phyloP scores from a whole-genome alignment of 1,140 invertebrate genomes.

The Stegodyphus dumicola region DNA sequence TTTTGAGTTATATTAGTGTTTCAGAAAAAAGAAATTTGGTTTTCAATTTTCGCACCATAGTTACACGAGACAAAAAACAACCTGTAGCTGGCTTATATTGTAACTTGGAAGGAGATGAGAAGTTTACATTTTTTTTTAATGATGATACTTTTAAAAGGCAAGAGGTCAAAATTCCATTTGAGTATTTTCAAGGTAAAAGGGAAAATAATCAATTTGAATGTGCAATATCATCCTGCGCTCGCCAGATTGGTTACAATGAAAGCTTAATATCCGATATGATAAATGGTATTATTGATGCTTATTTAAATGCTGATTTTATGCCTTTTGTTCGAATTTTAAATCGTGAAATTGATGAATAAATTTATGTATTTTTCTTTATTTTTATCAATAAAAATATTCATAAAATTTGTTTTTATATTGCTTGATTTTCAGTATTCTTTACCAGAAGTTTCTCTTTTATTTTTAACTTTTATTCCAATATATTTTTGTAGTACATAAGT shows the following conservation, averaged over 20 bases:
- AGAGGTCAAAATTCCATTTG: conserved; percentile 61
- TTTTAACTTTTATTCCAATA: too few relatives aligned
- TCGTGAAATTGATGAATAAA: conserved; percentile 74
- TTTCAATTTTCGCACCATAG: conserved; percentile 85
- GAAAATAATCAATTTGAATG: conserved; percentile 50
- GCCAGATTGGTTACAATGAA: conserved; percentile 39
- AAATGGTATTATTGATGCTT: conserved; percentile 75
- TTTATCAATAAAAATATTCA: too few relatives aligned
- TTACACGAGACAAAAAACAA: conserved; percentile 83
- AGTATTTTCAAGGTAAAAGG: conserved; percentile 43
- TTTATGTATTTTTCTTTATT: too few relatives aligned
- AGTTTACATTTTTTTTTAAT: conserved; percentile 83
- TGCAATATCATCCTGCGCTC: conserved; percentile 25
- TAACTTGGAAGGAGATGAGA: conserved; percentile 72
- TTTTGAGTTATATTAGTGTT: conserved; percentile 83
- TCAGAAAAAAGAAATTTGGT: conserved; percentile 89
- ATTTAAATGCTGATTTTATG: conserved; percentile 80
- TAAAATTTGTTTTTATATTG: too few relatives aligned
- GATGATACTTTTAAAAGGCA: conserved; percentile 66
- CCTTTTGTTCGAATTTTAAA: conserved; percentile 79
- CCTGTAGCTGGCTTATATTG: conserved; percentile 87
- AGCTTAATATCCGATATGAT: conserved; percentile 75
- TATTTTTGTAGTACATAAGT: too few relatives aligned
- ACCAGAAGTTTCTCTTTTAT: too few relatives aligned
- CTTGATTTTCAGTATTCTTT: too few relatives aligned